phyloP scores from a whole-genome alignment of 2,113 vertebrate species.

The Otolemur garnettii region DNA sequence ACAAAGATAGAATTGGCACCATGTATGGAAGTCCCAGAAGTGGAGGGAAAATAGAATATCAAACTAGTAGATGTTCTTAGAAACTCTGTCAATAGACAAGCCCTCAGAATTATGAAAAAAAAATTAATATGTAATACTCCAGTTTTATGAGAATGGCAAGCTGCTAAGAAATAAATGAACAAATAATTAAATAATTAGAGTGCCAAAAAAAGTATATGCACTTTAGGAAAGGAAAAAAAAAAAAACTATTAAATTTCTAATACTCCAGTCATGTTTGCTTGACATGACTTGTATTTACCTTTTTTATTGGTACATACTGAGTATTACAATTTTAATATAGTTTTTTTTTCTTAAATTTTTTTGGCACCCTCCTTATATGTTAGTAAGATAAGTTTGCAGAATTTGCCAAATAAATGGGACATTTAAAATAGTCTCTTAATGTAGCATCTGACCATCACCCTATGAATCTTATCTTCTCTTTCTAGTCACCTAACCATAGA shows the following conservation, averaged over 20 bases:
- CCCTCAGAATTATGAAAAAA: background rate
- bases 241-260: no score
- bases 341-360: no score
- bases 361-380: no score
- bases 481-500: no score
- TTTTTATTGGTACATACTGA: no score
- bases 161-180: background rate
- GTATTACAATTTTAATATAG: no score
- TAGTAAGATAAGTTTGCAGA: background rate
- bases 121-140: background rate
- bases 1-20: background rate
- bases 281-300: no score
- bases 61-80: background rate
- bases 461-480: background rate
- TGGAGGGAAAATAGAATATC: background rate
- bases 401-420: background rate
- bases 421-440: background rate
- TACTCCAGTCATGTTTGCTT: no score
- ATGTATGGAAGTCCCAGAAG: background rate
- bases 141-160: background rate
- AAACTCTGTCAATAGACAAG: background rate
- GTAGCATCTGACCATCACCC: background rate
- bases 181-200: background rate
- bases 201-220: no score
- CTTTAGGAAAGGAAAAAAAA: no score